Evolutionary conservation across 2,888 invertebrate genomes (phyloP).

Genomic region (Caenorhabditis macrosperma): DNA sequence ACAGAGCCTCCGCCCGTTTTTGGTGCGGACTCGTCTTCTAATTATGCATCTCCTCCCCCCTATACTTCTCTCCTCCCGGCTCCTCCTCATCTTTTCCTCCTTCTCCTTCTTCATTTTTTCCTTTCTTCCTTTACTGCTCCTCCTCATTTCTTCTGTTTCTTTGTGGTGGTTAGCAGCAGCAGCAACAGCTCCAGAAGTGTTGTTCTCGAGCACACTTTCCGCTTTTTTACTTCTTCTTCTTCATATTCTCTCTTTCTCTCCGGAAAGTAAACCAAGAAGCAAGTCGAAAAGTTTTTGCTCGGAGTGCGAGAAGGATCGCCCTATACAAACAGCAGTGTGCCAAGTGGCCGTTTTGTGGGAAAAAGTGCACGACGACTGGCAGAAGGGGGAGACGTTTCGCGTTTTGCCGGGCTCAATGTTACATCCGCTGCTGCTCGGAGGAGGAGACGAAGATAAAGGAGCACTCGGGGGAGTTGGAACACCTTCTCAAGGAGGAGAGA

Average conservation of each 20-base stretch:
- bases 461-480: conserved; percentile 26
- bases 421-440: conserved; percentile 20
- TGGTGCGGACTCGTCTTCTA: conserved; percentile 50
- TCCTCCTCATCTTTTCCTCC: conserved; percentile 21
- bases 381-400: conserved; percentile 32
- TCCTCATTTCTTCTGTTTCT: conserved; percentile 54
- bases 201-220: conserved; percentile 31
- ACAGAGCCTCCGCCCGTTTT: conserved; percentile 11
- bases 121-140: conserved; percentile 10
- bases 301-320: conserved; percentile 5
- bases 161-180: conserved; percentile 19
- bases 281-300: conserved; percentile 38
- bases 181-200: conserved; percentile 25
- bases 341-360: conserved; percentile 51
- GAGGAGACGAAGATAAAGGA: conserved; percentile 17
- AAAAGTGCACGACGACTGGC: conserved; percentile 33
- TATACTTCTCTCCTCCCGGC: conserved; percentile 14
- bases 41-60: conserved; percentile 50
- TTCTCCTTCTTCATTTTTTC: conserved; percentile 12
- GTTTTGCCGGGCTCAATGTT: conserved; percentile 21
- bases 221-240: conserved; percentile 11
- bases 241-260: conserved; percentile 17
- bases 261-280: conserved; percentile 36
- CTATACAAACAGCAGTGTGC: conserved; percentile 44
- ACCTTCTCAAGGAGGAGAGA: no score